Percentiles rank a stretch among this genome's conserved stretches.
These are phyloP conservation scores for Jordanella pulchra DNA, from an alignment of 2,797 vertebrate genomes.

Conservation along the genomic window DNA sequence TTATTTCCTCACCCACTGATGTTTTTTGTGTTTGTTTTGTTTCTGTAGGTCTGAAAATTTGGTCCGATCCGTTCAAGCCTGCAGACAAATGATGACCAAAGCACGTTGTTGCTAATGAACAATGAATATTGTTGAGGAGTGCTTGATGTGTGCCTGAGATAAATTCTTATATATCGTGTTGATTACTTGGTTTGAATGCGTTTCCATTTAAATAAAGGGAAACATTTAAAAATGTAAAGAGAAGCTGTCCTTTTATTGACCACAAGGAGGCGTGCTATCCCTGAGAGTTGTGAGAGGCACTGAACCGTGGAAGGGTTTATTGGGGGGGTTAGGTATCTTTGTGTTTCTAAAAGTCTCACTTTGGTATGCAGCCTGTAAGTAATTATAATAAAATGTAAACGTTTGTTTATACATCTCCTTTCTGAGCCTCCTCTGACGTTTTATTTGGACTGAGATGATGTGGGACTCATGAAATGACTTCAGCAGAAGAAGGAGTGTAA, in stretches of 20 bases:
- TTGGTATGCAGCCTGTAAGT: constrained; percentile 58
- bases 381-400: constrained; percentile 55
- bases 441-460: constrained; percentile 60
- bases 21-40: constrained; percentile 2
- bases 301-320: constrained; percentile 37
- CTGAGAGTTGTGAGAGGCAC: neutral
- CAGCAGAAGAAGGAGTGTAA: constrained; percentile 54
- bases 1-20: neutral
- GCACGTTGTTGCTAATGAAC: constrained; percentile 18
- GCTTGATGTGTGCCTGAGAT: constrained; percentile 40
- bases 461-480: constrained; percentile 51
- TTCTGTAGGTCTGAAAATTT: constrained; percentile 77
- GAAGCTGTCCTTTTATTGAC: constrained; percentile 7
- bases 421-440: constrained; percentile 53
- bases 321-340: constrained; percentile 46
- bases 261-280: constrained; percentile 49
- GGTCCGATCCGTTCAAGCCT: constrained; percentile 83
- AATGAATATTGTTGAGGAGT: constrained; percentile 34
- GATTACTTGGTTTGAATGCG: neutral
- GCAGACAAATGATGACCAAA: constrained; percentile 58
- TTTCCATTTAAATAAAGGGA: constrained; percentile 58
- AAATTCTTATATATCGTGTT: constrained; percentile 30
- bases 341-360: constrained; percentile 50
- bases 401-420: constrained; percentile 50
- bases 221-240: constrained; percentile 13